phyloP scores from a whole-genome alignment of 1,140 invertebrate genomes.

The Telenomus remus region DNA sequence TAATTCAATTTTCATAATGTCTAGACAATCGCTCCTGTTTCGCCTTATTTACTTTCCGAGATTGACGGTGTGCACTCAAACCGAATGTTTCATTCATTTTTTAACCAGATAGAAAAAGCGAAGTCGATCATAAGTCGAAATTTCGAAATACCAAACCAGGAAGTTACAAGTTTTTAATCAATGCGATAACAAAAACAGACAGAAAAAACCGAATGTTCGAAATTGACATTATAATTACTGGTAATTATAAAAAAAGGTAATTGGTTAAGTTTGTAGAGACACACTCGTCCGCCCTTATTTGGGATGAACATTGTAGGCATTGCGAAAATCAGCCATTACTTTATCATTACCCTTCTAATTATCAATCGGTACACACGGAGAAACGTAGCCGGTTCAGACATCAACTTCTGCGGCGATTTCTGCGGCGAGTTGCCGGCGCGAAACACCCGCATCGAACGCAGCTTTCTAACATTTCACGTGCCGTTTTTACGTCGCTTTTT shows the following conservation, averaged over 20 bases:
- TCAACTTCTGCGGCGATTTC: conserved; percentile 48
- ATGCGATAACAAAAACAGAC: no score
- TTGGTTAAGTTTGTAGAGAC: conserved; percentile 29
- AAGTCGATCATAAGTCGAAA: no score
- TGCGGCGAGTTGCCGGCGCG: conserved; percentile 32
- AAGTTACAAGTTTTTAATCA: no score
- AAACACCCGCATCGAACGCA: conserved; percentile 51
- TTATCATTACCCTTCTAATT: conserved; percentile 60
- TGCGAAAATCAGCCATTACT: conserved; percentile 54
- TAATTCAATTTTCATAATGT: conserved; percentile 20
- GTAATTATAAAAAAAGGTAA: conserved; percentile 49
- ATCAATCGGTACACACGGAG: conserved; percentile 47
- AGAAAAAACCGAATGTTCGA: conserved; percentile 5
- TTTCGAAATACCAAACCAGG: no score
- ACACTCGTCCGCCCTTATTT: conserved; percentile 51
- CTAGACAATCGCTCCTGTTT: background rate
- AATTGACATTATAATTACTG: conserved; percentile 38
- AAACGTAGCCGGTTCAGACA: conserved; percentile 45
- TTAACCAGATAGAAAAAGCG: no score
- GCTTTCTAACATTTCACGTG: conserved; percentile 55
- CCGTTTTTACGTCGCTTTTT: conserved; percentile 32
- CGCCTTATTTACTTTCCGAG: no score
- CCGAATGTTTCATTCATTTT: no score
- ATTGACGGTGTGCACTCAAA: no score
- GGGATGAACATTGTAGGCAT: conserved; percentile 27